Evolutionary conservation across 2,888 invertebrate species (phyloP).

Genomic region (Macrosiphum euphorbiae): DNA sequence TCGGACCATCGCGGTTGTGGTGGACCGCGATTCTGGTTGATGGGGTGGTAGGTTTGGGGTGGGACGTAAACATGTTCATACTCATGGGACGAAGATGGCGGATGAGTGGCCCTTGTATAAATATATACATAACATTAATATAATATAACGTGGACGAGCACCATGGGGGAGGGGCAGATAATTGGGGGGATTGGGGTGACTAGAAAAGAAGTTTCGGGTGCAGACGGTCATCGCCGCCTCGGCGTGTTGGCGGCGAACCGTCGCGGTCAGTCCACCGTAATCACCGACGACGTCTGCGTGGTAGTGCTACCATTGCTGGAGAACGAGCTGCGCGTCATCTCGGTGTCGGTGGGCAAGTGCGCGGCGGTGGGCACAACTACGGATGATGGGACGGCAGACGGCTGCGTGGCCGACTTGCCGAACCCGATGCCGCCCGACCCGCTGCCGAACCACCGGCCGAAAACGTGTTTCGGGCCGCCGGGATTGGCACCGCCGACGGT

Average conservation of each 20-base stretch:
- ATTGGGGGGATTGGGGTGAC: conserved; percentile 27
- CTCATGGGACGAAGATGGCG: neutral
- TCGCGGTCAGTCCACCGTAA: conserved; percentile 52
- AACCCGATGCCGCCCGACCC: conserved; percentile 65
- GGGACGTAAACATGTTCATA: conserved; percentile 14
- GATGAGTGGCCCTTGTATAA: neutral
- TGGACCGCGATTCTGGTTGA: neutral
- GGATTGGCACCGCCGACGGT: neutral
- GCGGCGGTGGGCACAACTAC: conserved; percentile 66
- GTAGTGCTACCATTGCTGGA: conserved; percentile 74
- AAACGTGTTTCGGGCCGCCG: conserved; percentile 28
- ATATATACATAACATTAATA: neutral
- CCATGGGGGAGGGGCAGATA: neutral
- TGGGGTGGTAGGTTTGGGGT: neutral
- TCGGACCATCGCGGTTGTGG: neutral
- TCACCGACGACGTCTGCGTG: conserved; percentile 52
- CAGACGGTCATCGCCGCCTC: conserved; percentile 28
- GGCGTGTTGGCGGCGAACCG: conserved; percentile 42
- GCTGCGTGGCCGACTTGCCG: conserved; percentile 68
- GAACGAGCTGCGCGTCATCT: conserved; percentile 75
- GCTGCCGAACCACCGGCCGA: conserved; percentile 61
- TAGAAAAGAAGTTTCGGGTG: conserved; percentile 51
- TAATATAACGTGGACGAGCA: neutral
- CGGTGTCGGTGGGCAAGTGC: conserved; percentile 72
- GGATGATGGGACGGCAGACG: neutral